Conservation (phyloP, 2,113 vertebrate species). For the rat (Rattus norvegicus) region DNA sequence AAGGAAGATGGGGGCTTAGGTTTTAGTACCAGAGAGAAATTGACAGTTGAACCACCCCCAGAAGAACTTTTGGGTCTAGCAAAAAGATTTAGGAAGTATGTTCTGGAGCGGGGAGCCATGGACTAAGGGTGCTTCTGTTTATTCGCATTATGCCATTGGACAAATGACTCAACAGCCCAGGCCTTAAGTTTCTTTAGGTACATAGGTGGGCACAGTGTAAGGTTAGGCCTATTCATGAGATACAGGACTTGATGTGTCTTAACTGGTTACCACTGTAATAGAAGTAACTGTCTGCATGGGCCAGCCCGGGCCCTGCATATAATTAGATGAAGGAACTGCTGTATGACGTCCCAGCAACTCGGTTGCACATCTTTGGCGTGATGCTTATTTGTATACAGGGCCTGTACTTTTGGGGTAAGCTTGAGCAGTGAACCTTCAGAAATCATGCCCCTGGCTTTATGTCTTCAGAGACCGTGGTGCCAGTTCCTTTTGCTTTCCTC, state of each 20-base stretch:
- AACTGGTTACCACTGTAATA: not conserved
- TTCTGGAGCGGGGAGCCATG: not conserved
- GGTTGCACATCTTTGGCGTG: not conserved
- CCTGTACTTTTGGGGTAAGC: not conserved
- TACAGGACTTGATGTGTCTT: not conserved
- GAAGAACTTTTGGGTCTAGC: not conserved
- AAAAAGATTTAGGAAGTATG: not conserved
- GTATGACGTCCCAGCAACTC: not conserved
- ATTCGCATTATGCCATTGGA: not conserved
- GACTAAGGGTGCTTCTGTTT: not conserved
- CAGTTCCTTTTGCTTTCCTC: not conserved
- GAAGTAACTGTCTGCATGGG: not conserved
- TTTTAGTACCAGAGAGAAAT: slow-evolving; percentile 23
- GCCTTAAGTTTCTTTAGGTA: not conserved
- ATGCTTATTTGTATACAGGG: slow-evolving; percentile 1
- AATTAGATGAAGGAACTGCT: not conserved
- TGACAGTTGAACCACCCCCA: not conserved
- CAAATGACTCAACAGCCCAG: not conserved
- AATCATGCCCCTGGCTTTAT: not conserved
- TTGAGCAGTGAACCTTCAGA: not conserved
- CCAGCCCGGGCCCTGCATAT: not conserved
- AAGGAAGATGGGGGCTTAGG: not conserved
- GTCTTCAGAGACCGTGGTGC: not conserved
- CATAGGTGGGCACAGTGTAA: not conserved
- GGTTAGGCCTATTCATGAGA: not conserved